Evolutionary conservation across 2,797 vertebrate genomes (phyloP), one percentile per base, ranked within the genome.

Genomic region (Notamacropus eugenii): DNA sequence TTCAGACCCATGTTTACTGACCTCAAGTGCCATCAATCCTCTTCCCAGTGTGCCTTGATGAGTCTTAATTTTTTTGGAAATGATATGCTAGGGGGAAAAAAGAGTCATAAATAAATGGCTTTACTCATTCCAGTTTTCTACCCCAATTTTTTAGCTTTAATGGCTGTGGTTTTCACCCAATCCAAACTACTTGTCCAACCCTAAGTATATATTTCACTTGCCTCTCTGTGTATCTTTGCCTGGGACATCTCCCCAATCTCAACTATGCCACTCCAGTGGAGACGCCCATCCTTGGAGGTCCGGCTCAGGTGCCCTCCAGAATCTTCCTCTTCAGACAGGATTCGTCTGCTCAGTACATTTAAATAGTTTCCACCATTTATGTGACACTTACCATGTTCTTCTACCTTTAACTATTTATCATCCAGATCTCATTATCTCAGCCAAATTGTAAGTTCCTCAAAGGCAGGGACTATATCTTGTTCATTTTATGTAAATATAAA

Each of bases 401-500:
- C 40, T 50, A 87, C 40, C 12, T 46, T 74, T 46, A 46, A 46
- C n/a, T 46, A 27, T 46, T 87, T 87, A 87, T 87, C 46, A 27
- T 9, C 74, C 40, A 87, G 74, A 87, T 27, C 74, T 87, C 22
- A 87, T 87, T 87, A 46, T 50, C 74, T 50, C 40, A 50, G 40
- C 13, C n/a, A 91, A 55, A 54, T 91, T 93, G 90, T 74, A 52
- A 54, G 94, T 96, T 97, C 74, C 91, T 92, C 40, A 91, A 40
- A 91, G 91, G 24, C 54, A 31, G 91, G 57, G 54, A 96, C 52
- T 54, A 91, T 11, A 1, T 92, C 90, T 22, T 91, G 92, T 90
- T 90, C 91, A 87, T 91, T 95, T 95, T 95, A 90, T 94, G 95
- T 94, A 90, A 87, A 92, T 59, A 94, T 46, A 93, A 94, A 94